Evolutionary conservation across 1,140 invertebrate genomes (phyloP).

Genomic region (Bactericera cockerelli): DNA sequence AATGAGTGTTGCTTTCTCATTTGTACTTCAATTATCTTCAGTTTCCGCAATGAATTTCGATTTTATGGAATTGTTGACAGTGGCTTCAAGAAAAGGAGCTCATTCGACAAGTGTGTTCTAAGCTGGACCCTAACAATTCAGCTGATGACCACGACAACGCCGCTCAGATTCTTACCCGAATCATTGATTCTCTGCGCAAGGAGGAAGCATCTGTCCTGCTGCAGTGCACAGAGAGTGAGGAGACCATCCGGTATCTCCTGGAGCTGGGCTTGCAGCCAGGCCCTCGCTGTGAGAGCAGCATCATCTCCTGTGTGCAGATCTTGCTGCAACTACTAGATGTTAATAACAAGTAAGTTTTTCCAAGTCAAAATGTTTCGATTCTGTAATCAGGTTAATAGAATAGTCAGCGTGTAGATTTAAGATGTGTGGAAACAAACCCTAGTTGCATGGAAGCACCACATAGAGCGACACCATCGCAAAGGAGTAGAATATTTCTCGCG

Average conservation of each 20-base stretch:
- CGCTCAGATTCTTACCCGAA: slow-evolving; percentile 47
- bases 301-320: not conserved
- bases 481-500: too few relatives aligned
- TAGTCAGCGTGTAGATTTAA: too few relatives aligned
- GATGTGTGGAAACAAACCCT: too few relatives aligned
- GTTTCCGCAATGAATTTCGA: too few relatives aligned
- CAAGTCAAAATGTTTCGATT: too few relatives aligned
- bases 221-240: not conserved
- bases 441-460: too few relatives aligned
- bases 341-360: not conserved
- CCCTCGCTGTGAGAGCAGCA: not conserved
- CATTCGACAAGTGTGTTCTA: slow-evolving; percentile 61
- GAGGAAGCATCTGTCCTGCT: not conserved
- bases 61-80: too few relatives aligned
- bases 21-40: too few relatives aligned
- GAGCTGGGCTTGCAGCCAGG: not conserved
- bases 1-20: too few relatives aligned
- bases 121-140: slow-evolving; percentile 58
- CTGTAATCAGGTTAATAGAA: too few relatives aligned
- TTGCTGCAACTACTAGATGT: not conserved
- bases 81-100: slow-evolving; percentile 79
- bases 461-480: too few relatives aligned
- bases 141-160: slow-evolving; percentile 62
- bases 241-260: not conserved
- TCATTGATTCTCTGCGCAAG: not conserved